These are phyloP conservation scores for Halocaridina rubra DNA, from an alignment of 2,888 invertebrate species.

Conservation along the genomic window DNA sequence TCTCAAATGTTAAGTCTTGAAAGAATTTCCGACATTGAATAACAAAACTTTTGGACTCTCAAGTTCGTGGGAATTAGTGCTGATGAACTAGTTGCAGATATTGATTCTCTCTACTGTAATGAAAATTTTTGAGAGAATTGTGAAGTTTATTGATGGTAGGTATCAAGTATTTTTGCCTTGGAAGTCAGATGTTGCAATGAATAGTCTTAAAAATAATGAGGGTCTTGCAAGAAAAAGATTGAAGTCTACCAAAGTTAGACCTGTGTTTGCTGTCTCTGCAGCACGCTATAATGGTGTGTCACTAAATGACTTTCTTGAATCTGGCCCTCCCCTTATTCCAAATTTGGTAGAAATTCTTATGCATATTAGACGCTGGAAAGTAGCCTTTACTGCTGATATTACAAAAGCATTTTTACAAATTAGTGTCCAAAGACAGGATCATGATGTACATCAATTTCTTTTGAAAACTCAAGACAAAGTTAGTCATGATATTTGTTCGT, in stretches of 20 bases:
- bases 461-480: no score
- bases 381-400: neutral
- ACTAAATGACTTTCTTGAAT: neutral
- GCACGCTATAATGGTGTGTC: no score
- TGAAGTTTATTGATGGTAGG: no score
- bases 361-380: neutral
- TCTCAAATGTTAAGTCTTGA: neutral
- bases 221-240: neutral
- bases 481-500: neutral
- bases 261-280: no score
- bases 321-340: neutral
- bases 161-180: no score
- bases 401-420: no score
- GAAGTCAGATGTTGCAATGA: neutral
- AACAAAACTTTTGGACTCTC: neutral
- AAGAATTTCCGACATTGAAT: neutral
- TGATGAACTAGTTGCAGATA: neutral
- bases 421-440: neutral
- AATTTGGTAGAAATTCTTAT: neutral
- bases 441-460: neutral
- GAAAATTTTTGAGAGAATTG: no score
- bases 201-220: neutral
- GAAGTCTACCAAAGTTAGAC: neutral
- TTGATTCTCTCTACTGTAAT: neutral
- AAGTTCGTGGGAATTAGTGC: neutral